Base-by-base conservation (phyloP, 2,113 vertebrate genomes). In the Pelecanus crispus region DNA sequence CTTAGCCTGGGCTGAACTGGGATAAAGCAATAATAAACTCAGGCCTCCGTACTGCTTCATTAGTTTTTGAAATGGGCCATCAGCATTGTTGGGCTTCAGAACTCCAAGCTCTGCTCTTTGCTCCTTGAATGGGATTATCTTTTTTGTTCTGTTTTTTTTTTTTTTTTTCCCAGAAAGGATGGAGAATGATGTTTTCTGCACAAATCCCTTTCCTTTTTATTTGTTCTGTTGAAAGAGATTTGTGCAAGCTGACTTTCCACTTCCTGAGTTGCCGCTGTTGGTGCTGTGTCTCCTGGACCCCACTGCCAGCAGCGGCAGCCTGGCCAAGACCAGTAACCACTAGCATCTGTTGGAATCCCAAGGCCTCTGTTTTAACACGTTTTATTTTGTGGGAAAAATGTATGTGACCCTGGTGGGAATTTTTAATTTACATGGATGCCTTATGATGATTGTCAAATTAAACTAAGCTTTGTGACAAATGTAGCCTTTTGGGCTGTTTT, bases 11-110 rank as follows among this genome's bases (percentile, higher is more conserved):
- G 92, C 89, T 93, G 93, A 96, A 93, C 92, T 93, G 82, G 91
- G 92, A 93, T 81, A 92, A 96, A 97, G 97, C 97, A 97, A 97
- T 97, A 97, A 97, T 91, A 62, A 97, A 93, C 88, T 94, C 81
- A 94, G 93, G 85, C 93, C 91, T 94, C 67, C 45, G 25, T 53
- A 91, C 63, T 71, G 80, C 77, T 94, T 93, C 71, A 34, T 59
- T 94, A 47, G 17, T 88, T 90, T 91, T 90, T 31, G 31, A 59
- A 95, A 83, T 21, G 85, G 52, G 75, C 70, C 70, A 61, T 82
- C 74, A 67, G 88, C 78, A 38, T 55, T 86, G 59, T 3, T 77
- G 84, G 87, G 72, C 70, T 92, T 93, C 71, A 88, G 58, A 88
- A 65, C 78, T 79, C 63, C 52, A 65, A 81, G 52, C 63, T 91